Evolutionary conservation across 2,888 invertebrate species (phyloP), one percentile per base, ranked within the genome.

Genomic region (Eristalinus sepulchralis): DNA sequence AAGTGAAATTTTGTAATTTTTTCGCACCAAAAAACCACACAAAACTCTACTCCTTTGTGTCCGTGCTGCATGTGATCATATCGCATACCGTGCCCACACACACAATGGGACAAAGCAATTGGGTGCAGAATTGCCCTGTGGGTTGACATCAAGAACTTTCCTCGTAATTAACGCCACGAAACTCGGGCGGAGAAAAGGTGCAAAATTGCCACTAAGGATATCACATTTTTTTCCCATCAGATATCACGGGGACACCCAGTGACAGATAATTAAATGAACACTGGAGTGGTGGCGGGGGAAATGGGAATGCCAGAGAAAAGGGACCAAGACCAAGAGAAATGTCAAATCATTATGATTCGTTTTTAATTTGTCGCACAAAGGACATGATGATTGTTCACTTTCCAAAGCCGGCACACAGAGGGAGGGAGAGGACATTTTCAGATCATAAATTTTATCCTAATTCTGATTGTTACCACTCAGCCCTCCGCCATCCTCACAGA

Each of bases 311-410:
- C n/a, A 60, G 27, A 31, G 6, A n/a, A 33, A 34, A 60, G 27
- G 36, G 22, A 55, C 55, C 11, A 17, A 10, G n/a, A 55, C 13
- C 11, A 55, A 55, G 24, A 64, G 57, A 66, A 62, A 82, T 67
- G 73, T 79, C 83, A 75, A 79, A 79, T 83, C 75, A 83, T 86
- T 66, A 79, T 83, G 79, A 86, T 86, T 86, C 75, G 55, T 85
- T 83, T 86, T 86, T 75, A 83, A 83, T 79, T 86, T 78, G 83
- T 83, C 79, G 33, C 75, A 60, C 53, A 82, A 68, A 57, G 60
- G 85, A 83, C 70, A 71, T 63, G 39, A 75, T 85, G 82, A 75
- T 79, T 83, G 75, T 83, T 83, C 68, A 82, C 63, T 70, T 77
- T 72, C 39, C 57, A 53, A 47, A 62, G 13, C 11, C n/a, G 13